phyloP scores from a whole-genome alignment of 2,113 vertebrate genomes.

The Damaliscus lunatus region DNA sequence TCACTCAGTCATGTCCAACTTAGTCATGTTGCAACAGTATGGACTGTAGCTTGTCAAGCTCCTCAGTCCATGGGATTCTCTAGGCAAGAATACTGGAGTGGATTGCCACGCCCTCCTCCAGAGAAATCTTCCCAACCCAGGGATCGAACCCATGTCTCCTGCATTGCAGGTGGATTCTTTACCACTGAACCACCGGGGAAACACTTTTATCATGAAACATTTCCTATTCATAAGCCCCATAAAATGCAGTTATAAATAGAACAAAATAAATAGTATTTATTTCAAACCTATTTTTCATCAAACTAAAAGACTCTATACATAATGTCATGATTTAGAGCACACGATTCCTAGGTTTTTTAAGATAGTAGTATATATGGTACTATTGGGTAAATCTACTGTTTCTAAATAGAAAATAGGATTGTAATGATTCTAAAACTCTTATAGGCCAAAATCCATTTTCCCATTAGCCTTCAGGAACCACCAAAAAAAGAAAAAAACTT shows the following conservation, averaged over 20 bases:
- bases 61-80: neutral
- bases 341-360: neutral
- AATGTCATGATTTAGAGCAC: neutral
- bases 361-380: no score
- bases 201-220: neutral
- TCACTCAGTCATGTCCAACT: neutral
- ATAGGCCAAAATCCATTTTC: neutral
- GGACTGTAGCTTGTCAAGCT: neutral
- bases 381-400: neutral
- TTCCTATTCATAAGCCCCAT: neutral
- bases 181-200: neutral
- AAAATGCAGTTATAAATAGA: neutral
- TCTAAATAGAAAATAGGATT: neutral
- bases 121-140: neutral
- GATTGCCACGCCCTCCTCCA: neutral
- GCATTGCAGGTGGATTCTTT: neutral
- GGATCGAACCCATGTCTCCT: neutral
- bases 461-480: neutral
- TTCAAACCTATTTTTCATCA: neutral
- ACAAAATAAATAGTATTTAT: neutral
- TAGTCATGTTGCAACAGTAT: neutral
- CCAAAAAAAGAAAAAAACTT: neutral
- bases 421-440: neutral
- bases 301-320: neutral
- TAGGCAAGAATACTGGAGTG: neutral